phyloP scores from a whole-genome alignment of 2,797 vertebrate genomes.

The Iguana delicatissima region DNA sequence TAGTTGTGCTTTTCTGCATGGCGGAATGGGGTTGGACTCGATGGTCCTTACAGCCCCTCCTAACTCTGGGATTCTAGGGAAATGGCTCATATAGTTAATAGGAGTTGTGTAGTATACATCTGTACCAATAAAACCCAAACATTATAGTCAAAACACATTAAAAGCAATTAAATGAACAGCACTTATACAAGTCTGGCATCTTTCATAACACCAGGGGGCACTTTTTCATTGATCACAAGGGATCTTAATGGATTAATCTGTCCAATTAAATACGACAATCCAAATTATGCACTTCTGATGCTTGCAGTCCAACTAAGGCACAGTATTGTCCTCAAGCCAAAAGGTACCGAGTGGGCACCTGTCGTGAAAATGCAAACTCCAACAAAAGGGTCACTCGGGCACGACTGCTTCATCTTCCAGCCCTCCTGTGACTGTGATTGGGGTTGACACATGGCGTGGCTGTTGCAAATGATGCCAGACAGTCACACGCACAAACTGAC shows the following conservation, averaged over 20 bases:
- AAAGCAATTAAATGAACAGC: not conserved
- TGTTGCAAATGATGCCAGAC: constrained; percentile 13
- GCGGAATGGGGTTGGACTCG: too few relatives aligned
- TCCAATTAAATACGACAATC: not conserved
- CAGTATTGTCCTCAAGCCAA: not conserved
- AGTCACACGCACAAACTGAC: not conserved
- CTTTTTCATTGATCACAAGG: not conserved
- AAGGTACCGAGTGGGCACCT: not conserved
- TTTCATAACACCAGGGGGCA: not conserved
- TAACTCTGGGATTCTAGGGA: too few relatives aligned
- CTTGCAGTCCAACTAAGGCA: not conserved
- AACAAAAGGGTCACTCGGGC: not conserved
- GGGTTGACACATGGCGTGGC: not conserved
- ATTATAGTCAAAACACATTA: too few relatives aligned
- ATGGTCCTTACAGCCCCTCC: too few relatives aligned
- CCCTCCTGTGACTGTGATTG: not conserved
- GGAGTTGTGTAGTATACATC: too few relatives aligned
- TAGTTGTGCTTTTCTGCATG: too few relatives aligned
- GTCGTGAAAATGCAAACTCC: too few relatives aligned
- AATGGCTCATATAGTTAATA: too few relatives aligned
- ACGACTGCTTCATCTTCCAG: not conserved
- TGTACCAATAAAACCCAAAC: too few relatives aligned
- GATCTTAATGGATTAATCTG: not conserved
- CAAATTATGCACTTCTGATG: not conserved
- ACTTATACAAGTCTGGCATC: not conserved